Percentiles rank a stretch among this genome's conserved stretches.
These are phyloP conservation scores for Myotis pilosus DNA, from an alignment of 2,797 vertebrate species.

Conservation along the genomic window DNA sequence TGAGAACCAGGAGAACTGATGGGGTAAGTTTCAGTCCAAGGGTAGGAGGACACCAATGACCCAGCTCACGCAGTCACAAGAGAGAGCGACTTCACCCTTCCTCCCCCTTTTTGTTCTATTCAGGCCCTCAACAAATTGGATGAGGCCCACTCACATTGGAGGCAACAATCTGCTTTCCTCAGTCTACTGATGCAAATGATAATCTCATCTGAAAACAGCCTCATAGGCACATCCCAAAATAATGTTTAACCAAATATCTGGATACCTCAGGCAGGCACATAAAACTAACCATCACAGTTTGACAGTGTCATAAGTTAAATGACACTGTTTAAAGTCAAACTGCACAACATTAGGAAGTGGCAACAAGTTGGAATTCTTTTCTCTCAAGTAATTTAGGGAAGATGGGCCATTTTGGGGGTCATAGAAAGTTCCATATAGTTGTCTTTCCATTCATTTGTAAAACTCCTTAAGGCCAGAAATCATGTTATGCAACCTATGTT, in stretches of 20 bases:
- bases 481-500: background rate
- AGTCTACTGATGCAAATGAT: background rate
- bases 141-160: fast-evolving
- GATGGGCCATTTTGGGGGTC: background rate
- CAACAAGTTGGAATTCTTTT: background rate
- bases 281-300: background rate
- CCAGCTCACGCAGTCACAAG: background rate
- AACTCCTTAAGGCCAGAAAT: background rate
- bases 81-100: background rate
- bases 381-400: slow-evolving; percentile 24
- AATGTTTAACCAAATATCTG: background rate
- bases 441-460: background rate
- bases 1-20: background rate
- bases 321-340: background rate
- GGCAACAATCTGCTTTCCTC: background rate
- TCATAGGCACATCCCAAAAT: background rate
- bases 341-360: background rate
- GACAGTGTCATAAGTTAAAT: background rate
- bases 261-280: background rate
- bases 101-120: background rate
- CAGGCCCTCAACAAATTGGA: background rate
- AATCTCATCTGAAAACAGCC: background rate
- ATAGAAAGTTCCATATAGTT: background rate
- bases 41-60: background rate
- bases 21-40: background rate